A percentile compares a stretch with the other conserved stretches of the same genome.
Evolutionary conservation across 1,140 invertebrate genomes (phyloP).

Genomic region (Micrasema longulum): DNA sequence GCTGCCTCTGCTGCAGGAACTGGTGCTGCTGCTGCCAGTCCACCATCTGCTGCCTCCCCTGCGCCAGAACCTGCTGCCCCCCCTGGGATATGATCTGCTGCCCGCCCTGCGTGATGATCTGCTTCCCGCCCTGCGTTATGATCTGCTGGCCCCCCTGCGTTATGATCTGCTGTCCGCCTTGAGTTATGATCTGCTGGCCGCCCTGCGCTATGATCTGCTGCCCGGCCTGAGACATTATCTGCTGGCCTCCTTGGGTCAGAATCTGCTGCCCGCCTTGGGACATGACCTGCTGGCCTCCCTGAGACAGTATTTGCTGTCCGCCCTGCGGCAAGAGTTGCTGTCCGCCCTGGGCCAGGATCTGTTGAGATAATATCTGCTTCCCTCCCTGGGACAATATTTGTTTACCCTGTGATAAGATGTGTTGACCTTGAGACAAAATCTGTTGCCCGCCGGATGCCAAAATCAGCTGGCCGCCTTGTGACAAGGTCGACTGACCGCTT

Average conservation of each 20-base stretch:
- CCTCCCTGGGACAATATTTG: constrained; percentile 64
- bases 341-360: constrained; percentile 57
- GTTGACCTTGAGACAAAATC: constrained; percentile 61
- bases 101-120: constrained; percentile 55
- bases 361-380: constrained; percentile 56
- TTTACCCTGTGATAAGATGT: constrained; percentile 60
- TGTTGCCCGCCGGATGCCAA: constrained; percentile 56
- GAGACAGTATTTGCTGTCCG: constrained; percentile 43
- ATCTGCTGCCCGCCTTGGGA: constrained; percentile 40
- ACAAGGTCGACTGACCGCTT: constrained; percentile 56
- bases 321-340: constrained; percentile 58
- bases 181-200: constrained; percentile 61
- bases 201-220: constrained; percentile 57
- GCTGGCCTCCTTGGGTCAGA: constrained; percentile 56
- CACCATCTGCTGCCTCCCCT: constrained; percentile 57
- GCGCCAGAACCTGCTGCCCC: constrained; percentile 34
- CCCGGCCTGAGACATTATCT: constrained; percentile 49
- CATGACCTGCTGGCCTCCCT: constrained; percentile 54
- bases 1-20: constrained; percentile 59
- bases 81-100: constrained; percentile 46
- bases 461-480: constrained; percentile 42
- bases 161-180: constrained; percentile 53
- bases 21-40: constrained; percentile 38
- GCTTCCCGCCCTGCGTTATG: constrained; percentile 55
- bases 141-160: constrained; percentile 58